These are phyloP conservation scores for Pantherophis alleghaniensis DNA, from an alignment of 2,797 vertebrate genomes.

Conservation along the genomic window DNA sequence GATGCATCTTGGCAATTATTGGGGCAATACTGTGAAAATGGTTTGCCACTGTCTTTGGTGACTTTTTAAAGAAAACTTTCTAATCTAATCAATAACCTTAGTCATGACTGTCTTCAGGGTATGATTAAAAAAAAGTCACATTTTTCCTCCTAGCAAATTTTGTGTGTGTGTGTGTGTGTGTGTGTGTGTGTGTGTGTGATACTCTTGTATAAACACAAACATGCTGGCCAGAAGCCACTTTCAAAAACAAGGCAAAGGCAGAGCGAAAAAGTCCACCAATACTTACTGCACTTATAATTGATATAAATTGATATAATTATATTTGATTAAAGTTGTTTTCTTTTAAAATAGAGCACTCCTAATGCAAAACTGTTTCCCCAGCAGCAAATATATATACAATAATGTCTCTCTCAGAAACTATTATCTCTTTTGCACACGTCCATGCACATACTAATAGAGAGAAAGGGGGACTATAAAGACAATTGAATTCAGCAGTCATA, in stretches of 20 bases:
- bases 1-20: background rate
- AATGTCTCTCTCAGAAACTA: background rate
- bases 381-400: background rate
- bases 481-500: background rate
- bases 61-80: background rate
- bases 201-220: background rate
- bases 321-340: background rate
- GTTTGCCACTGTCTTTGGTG: background rate
- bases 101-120: background rate
- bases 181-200: too few species aligned
- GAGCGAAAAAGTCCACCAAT: background rate
- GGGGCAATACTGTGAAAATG: background rate
- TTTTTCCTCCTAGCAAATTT: background rate
- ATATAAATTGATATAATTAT: background rate
- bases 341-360: background rate
- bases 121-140: background rate
- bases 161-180: too few species aligned
- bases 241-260: background rate
- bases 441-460: background rate
- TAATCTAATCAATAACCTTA: background rate
- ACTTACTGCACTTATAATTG: background rate
- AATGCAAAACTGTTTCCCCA: background rate
- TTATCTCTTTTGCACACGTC: background rate
- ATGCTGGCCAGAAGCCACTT: background rate
- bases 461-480: background rate